Evolutionary conservation across 2,888 invertebrate species (phyloP), one percentile per base, ranked within the genome.

Genomic region (Petrolisthes cinctipes): DNA sequence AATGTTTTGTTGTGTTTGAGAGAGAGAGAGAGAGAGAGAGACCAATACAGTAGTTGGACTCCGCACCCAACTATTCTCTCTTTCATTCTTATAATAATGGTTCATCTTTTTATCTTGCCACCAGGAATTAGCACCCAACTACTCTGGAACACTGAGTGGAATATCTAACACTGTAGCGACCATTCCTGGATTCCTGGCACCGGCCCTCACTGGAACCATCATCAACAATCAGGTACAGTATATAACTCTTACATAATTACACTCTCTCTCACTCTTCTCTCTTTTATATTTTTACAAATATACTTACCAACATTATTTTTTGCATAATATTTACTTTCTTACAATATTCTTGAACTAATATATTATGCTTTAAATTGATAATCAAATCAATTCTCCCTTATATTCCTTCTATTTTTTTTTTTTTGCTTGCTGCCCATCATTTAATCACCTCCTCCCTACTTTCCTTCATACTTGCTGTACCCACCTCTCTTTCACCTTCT

Each of bases 161-260:
- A 91, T 92, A 23, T 91, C 91, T 5, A 91, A 91, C 85, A 91
- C 91, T 11, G 82, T 92, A n/a, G 91, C 91, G 1, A 91, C 91
- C 51, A 89, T 92, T 73, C 90, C 93, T 92, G 75, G 92, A 92
- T 61, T 93, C 82, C 85, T 91, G 4, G 80, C 82, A 17, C 91
- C 91, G 54, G 89, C 90, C 17, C 61, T 85, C 14, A 91, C 91
- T 61, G 91, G 91, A 71, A 89, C 89, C 68, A 89, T 89, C 56
- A 91, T 87, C 83, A 91, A 82, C 71, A 90, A 87, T 14, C 86
- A 91, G 80, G 91, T 90, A 78, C 81, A 81, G 75, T 56, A 17
- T 14, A 76, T 37, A 5, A 5, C 7, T 17, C 73, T 17, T 11
- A 17, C n/a, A 61, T 17, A 61, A 11, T 61, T 11, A 61, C 61